These are phyloP conservation scores for Ascidia mentula DNA, from an alignment of 23 tunicate genomes.

Conservation along the genomic window DNA sequence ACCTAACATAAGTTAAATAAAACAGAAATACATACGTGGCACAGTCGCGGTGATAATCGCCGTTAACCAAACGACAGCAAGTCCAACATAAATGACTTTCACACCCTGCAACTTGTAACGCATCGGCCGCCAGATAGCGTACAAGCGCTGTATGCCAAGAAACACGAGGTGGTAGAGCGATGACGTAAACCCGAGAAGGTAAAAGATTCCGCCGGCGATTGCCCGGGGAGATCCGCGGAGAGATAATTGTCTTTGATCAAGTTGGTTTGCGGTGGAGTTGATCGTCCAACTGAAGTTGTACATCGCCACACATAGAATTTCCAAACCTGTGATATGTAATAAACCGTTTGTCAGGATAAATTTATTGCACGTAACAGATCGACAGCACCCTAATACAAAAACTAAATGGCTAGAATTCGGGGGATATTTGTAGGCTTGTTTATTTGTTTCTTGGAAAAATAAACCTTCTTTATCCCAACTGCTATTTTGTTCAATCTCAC, in stretches of 20 bases:
- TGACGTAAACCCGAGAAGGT: conserved; percentile 33
- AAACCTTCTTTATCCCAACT: no score
- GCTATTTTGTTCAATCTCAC: no score
- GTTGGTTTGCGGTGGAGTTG: conserved; percentile 9
- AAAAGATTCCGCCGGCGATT: conserved; percentile 30
- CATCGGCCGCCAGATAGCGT: conserved; percentile 28
- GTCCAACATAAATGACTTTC: conserved; percentile 7
- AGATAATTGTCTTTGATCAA: not conserved
- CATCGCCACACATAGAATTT: conserved; percentile 15
- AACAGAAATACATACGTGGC: conserved; percentile 48
- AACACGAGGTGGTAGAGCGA: conserved; percentile 47
- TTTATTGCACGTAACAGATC: no score
- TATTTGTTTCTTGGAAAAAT: no score
- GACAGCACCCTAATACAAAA: no score
- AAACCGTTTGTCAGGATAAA: no score
- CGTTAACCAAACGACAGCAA: conserved; percentile 23
- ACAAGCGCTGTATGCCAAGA: conserved; percentile 25
- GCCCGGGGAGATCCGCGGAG: conserved; percentile 8
- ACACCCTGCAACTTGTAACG: conserved; percentile 1
- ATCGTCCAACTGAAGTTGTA: conserved; percentile 18
- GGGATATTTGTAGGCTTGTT: no score
- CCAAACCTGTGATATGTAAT: conserved; percentile 11
- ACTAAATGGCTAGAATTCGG: no score
- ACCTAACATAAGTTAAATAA: no score
- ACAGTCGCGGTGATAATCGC: conserved; percentile 26